Evolutionary conservation across 2,113 vertebrate genomes (phyloP).

Genomic region (Labrus mixtus): DNA sequence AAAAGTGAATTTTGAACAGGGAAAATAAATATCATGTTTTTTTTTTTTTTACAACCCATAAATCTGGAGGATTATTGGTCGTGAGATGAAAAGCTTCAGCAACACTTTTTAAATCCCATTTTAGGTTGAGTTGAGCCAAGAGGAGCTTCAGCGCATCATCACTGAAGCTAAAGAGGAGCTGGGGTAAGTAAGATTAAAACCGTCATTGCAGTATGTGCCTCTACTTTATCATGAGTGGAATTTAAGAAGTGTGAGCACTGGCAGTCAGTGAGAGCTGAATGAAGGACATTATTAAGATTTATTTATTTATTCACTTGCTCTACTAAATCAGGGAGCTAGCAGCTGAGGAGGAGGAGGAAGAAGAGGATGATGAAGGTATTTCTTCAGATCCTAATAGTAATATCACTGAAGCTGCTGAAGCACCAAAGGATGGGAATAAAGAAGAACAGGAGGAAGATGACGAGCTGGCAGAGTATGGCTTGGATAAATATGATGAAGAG

Average conservation of each 20-base stretch:
- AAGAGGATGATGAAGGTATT: conserved; percentile 77
- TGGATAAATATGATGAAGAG: conserved; percentile 94
- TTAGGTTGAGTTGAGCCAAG: conserved; percentile 84
- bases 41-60: too few relatives aligned
- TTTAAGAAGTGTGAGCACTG: background rate
- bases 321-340: conserved; percentile 61
- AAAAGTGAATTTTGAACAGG: too few relatives aligned
- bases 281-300: background rate
- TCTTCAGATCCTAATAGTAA: conserved; percentile 42
- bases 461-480: conserved; percentile 90
- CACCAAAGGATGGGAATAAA: conserved; percentile 68
- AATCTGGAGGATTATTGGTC: too few relatives aligned
- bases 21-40: too few relatives aligned
- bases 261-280: background rate
- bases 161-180: conserved; percentile 80
- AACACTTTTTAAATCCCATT: background rate
- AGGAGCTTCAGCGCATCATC: conserved; percentile 84
- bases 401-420: conserved; percentile 26
- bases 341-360: conserved; percentile 83
- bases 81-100: too few relatives aligned
- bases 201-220: background rate
- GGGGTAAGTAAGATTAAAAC: conserved; percentile 57
- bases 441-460: conserved; percentile 65
- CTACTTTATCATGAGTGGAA: background rate
- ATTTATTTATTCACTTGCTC: background rate